Evolutionary conservation across 2,888 invertebrate genomes (phyloP).

Genomic region (Chydorus sphaericus): DNA sequence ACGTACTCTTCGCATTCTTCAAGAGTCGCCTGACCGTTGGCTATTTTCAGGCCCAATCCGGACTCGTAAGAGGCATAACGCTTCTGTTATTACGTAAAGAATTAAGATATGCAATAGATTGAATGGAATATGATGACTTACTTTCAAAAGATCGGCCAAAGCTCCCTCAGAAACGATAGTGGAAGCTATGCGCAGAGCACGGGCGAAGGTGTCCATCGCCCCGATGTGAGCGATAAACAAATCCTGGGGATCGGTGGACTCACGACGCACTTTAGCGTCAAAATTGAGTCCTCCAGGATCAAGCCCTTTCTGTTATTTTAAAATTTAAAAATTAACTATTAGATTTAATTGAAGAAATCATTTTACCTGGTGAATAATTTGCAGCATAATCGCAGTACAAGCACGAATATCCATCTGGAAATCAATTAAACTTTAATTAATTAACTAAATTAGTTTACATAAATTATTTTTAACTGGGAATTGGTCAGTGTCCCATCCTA

Average conservation of each 20-base stretch:
- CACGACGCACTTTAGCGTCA: constrained; percentile 36
- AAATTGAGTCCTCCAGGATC: constrained; percentile 44
- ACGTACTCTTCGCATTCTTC: constrained; percentile 38
- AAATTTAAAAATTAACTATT: background rate
- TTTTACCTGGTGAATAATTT: constrained; percentile 36
- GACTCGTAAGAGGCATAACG: constrained; percentile 40
- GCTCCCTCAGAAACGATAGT: constrained; percentile 39
- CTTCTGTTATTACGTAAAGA: constrained; percentile 33
- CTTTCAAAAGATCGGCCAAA: constrained; percentile 39
- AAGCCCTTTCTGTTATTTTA: constrained; percentile 33
- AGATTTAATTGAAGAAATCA: background rate
- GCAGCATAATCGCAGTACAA: constrained; percentile 43
- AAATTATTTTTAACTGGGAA: too few species aligned
- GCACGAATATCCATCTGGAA: constrained; percentile 37
- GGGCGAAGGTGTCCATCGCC: constrained; percentile 42
- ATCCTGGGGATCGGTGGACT: constrained; percentile 37
- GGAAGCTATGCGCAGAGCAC: constrained; percentile 39
- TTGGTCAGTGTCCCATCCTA: constrained; percentile 36
- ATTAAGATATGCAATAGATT: background rate
- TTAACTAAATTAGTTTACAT: too few species aligned
- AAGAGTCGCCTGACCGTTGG: constrained; percentile 38
- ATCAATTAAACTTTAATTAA: too few species aligned
- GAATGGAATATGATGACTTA: constrained; percentile 10
- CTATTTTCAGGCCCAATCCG: constrained; percentile 42
- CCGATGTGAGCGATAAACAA: constrained; percentile 37